A percentile compares a stretch with the other conserved stretches of the same genome.
phyloP scores from a whole-genome alignment of 1,140 invertebrate species.

The Cephus cinctus region DNA sequence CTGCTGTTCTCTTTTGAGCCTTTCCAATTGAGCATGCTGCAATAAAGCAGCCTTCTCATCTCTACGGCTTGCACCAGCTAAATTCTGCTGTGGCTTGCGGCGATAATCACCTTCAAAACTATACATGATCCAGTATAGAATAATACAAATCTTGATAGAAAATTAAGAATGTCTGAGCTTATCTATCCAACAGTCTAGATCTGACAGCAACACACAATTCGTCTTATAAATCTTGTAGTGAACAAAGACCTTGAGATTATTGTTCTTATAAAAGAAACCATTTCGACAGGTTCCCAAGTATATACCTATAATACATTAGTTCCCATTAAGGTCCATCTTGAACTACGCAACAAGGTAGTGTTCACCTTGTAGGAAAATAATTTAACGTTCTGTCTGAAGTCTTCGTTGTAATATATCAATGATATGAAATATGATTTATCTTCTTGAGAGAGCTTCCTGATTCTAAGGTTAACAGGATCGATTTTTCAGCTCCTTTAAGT shows the following conservation, averaged over 20 bases:
- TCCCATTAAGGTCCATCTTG: too few species aligned
- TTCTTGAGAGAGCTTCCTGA: too few species aligned
- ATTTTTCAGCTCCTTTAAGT: not conserved
- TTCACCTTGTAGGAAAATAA: too few species aligned
- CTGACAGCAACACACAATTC: not conserved
- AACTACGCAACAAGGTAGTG: too few species aligned
- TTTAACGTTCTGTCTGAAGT: too few species aligned
- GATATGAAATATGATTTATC: too few species aligned
- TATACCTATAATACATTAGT: not conserved
- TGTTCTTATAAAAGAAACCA: not conserved
- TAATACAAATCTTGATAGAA: too few species aligned
- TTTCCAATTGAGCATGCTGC: slow-evolving; percentile 76
- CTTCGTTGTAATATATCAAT: too few species aligned
- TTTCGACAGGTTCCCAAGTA: not conserved
- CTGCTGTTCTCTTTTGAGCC: slow-evolving; percentile 80
- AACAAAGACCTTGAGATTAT: not conserved
- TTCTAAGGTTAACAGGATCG: too few species aligned
- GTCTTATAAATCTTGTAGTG: not conserved
- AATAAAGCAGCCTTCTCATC: slow-evolving; percentile 75
- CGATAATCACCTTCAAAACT: slow-evolving; percentile 92
- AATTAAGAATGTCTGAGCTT: too few species aligned
- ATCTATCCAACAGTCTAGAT: too few species aligned
- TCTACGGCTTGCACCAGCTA: slow-evolving; percentile 81
- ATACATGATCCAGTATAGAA: slow-evolving; percentile 64
- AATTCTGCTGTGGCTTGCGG: slow-evolving; percentile 83